These are phyloP conservation scores for Drosophila pseudotakahashii DNA, from an alignment of 2,888 invertebrate genomes.

Conservation along the genomic window DNA sequence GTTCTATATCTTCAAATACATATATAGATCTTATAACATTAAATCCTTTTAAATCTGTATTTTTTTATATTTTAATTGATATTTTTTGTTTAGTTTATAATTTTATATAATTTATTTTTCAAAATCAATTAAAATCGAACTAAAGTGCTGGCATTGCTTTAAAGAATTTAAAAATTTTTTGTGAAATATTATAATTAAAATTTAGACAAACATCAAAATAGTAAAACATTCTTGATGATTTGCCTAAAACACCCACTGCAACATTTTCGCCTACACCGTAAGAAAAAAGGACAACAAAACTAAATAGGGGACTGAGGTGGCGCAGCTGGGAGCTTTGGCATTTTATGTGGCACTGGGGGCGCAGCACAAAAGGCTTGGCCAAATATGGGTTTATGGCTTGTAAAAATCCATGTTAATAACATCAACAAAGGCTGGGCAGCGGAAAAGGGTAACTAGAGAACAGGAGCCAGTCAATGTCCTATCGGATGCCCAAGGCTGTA, in stretches of 20 bases:
- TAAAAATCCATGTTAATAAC: conserved; percentile 79
- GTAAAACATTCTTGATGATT: neutral
- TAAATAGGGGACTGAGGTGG: conserved; percentile 3
- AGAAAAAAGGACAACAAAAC: conserved; percentile 15
- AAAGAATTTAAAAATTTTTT: too few species aligned
- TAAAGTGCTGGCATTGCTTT: too few species aligned
- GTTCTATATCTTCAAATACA: too few species aligned
- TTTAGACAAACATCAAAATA: too few species aligned
- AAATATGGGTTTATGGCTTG: conserved; percentile 78
- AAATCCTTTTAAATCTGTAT: too few species aligned
- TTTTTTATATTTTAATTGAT: too few species aligned
- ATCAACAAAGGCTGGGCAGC: conserved; percentile 62
- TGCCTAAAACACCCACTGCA: conserved; percentile 5
- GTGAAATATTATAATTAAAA: too few species aligned
- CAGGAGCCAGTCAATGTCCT: conserved; percentile 47
- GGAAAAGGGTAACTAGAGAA: conserved; percentile 68
- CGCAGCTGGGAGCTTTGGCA: conserved; percentile 60
- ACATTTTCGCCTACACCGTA: neutral
- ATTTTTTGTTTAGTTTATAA: too few species aligned
- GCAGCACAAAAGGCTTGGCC: conserved; percentile 70
- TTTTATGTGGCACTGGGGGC: conserved; percentile 62
- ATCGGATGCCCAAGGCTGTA: conserved; percentile 52
- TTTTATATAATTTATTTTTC: too few species aligned
- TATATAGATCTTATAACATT: too few species aligned
- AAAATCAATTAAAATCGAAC: too few species aligned